A percentile compares a stretch with the other conserved stretches of the same genome.
Evolutionary conservation across 2,113 vertebrate genomes (phyloP).

Genomic region (Passer domesticus): DNA sequence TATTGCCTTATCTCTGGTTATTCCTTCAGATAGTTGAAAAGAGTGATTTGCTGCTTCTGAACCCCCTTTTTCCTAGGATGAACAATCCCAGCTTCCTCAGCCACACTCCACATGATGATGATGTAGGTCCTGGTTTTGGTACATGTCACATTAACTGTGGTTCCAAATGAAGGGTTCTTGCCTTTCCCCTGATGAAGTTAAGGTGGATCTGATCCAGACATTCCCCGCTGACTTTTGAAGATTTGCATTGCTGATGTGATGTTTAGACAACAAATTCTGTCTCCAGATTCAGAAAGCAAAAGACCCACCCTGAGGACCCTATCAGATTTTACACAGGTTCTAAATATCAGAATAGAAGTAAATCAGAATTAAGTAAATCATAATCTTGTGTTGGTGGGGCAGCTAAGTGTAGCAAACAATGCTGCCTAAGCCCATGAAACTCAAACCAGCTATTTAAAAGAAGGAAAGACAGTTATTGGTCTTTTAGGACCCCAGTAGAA

Average conservation of each 20-base stretch:
- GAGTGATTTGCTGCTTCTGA: background rate
- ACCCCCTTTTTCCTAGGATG: background rate
- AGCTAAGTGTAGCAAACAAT: background rate
- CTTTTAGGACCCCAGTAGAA: background rate
- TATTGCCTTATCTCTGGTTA: too few species aligned
- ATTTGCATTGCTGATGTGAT: background rate
- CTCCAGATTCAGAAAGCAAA: background rate
- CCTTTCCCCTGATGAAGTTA: background rate
- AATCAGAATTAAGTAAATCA: background rate
- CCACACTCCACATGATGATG: too few species aligned
- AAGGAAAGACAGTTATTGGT: background rate
- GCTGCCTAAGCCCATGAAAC: background rate
- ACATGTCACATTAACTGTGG: rapidly evolving
- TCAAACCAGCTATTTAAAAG: background rate
- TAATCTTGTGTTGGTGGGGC: rapidly evolving
- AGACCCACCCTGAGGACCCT: background rate
- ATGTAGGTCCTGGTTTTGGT: background rate
- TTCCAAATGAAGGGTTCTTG: background rate
- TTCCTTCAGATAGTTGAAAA: background rate
- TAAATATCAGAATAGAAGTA: background rate
- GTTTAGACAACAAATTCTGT: background rate
- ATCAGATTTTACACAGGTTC: background rate
- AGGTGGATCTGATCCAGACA: background rate
- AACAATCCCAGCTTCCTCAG: background rate
- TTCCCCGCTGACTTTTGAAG: background rate